Evolutionary conservation across 2,113 vertebrate genomes (phyloP).

Genomic region (Cynocephalus volans): DNA sequence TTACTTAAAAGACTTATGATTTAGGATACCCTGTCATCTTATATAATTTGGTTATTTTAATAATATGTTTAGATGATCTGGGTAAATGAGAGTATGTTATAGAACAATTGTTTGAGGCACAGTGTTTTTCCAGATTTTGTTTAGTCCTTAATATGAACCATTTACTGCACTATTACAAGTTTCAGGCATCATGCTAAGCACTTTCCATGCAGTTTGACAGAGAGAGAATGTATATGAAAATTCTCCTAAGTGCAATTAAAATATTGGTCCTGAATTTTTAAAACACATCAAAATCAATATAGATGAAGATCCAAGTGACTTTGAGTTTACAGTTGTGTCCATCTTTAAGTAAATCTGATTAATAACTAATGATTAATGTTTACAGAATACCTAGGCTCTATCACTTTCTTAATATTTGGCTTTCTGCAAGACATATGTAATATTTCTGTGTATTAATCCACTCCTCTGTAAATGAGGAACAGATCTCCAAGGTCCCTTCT

Average conservation of each 20-base stretch:
- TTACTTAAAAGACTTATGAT: conserved; percentile 20
- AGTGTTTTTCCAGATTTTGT: background rate
- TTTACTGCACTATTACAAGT: background rate
- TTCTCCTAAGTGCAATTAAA: background rate
- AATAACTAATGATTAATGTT: background rate
- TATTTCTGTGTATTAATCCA: background rate
- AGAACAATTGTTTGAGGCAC: background rate
- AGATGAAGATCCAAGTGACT: background rate
- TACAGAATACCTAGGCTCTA: background rate
- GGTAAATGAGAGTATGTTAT: background rate
- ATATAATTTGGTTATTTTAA: conserved; percentile 14
- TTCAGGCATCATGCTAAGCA: conserved; percentile 7
- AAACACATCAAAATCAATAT: background rate
- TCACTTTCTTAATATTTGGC: background rate
- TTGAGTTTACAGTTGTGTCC: background rate
- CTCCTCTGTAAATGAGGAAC: background rate
- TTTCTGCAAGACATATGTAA: background rate
- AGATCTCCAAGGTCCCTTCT: background rate
- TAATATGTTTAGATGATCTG: conserved; percentile 29
- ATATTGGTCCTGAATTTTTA: background rate
- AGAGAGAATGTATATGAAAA: background rate
- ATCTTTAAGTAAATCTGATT: background rate
- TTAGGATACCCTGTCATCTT: background rate
- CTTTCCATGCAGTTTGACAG: background rate
- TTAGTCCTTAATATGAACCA: conserved; percentile 16